A percentile compares a stretch with the other conserved stretches of the same genome.
These are phyloP conservation scores for Glossosoma conforme DNA, from an alignment of 1,140 invertebrate species.

Conservation along the genomic window DNA sequence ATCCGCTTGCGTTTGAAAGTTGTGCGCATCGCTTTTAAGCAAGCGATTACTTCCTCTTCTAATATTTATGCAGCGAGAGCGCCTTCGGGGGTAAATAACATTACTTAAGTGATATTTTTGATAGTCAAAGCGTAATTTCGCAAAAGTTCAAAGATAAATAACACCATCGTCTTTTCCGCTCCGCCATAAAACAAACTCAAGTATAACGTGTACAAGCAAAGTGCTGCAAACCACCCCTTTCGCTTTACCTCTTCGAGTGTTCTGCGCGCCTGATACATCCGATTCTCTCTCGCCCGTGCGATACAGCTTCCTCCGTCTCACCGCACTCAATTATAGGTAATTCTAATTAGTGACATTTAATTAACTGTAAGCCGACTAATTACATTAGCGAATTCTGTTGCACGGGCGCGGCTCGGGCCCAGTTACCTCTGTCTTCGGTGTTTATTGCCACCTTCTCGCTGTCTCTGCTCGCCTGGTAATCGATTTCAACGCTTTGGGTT, in stretches of 20 bases:
- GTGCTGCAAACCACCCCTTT: constrained; percentile 3
- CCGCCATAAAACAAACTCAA: constrained; percentile 15
- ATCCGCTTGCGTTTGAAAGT: too few species aligned
- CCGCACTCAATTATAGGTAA: constrained; percentile 25
- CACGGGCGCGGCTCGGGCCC: constrained; percentile 7
- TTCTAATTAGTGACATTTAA: constrained; percentile 33
- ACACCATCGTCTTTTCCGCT: constrained; percentile 4
- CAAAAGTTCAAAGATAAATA: constrained; percentile 12
- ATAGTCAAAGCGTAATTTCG: background rate
- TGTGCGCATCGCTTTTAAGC: too few species aligned
- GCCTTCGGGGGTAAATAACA: too few species aligned
- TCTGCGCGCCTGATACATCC: background rate
- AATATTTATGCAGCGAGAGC: too few species aligned
- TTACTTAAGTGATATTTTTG: too few species aligned
- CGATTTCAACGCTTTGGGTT: constrained; percentile 15
- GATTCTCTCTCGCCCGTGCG: constrained; percentile 3
- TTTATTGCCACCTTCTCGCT: constrained; percentile 26
- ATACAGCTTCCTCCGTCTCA: constrained; percentile 13
- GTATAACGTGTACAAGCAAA: too few species aligned
- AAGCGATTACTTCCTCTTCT: too few species aligned
- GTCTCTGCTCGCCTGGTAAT: constrained; percentile 14
- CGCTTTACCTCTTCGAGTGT: constrained; percentile 2
- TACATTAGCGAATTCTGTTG: constrained; percentile 27
- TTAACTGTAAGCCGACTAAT: constrained; percentile 31
- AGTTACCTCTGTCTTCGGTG: constrained; percentile 19